Conservation (phyloP, 2,113 vertebrate species). For the Etheostoma cragini region DNA sequence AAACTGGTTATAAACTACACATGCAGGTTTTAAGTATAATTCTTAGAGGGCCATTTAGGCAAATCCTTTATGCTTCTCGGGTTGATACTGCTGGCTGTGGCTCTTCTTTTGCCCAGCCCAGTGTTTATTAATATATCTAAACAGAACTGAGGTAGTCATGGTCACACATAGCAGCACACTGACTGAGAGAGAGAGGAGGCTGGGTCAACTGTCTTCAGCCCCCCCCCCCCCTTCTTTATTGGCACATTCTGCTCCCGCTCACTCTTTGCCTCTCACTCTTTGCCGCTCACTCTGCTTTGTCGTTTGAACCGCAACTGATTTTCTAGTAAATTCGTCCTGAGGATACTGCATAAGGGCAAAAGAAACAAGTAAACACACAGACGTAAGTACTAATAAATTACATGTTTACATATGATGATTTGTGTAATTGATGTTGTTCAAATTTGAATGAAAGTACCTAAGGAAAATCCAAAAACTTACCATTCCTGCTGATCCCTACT, state of each 20-base stretch:
- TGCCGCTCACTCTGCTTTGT: conserved; percentile 41
- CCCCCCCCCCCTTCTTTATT: conserved; percentile 22
- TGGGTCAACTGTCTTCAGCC: conserved; percentile 49
- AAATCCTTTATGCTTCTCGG: background rate
- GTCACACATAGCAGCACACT: conserved; percentile 75
- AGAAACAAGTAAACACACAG: background rate
- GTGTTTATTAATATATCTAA: conserved; percentile 86
- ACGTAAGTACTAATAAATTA: conserved; percentile 55
- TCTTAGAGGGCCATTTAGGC: background rate
- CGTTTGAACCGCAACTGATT: conserved; percentile 17
- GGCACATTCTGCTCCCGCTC: conserved; percentile 48
- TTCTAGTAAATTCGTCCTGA: conserved; percentile 6
- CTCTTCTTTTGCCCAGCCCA: conserved; percentile 62
- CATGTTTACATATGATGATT: background rate
- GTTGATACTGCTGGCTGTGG: conserved; percentile 36
- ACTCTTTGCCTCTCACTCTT: conserved; percentile 61
- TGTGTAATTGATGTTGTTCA: background rate
- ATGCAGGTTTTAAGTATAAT: background rate
- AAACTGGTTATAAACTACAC: background rate
- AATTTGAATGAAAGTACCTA: background rate
- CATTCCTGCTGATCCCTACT: background rate
- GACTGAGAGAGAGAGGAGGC: conserved; percentile 41
- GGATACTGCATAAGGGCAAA: background rate
- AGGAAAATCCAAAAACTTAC: background rate
- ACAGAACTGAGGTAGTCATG: conserved; percentile 81